Percentiles rank a stretch among this genome's conserved stretches.
Conservation (phyloP, 2,113 vertebrate genomes). For the Microtus pennsylvanicus region DNA sequence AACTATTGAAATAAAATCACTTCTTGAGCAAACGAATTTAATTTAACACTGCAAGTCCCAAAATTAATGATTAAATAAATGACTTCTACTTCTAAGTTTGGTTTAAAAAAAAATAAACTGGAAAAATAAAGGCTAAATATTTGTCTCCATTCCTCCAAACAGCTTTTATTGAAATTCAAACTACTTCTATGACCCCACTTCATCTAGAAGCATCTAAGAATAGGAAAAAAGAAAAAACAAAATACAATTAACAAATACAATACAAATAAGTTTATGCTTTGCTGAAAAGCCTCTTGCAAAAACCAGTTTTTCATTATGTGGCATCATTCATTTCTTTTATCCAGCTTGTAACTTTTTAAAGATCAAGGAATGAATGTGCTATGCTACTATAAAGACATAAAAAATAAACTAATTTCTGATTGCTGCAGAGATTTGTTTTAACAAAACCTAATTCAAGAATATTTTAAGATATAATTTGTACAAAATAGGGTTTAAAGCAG, state of each 20-base stretch:
- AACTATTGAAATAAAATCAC: background rate
- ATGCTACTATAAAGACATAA: constrained; percentile 15
- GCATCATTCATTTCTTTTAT: constrained; percentile 78
- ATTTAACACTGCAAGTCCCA: background rate
- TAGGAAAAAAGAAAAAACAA: constrained; percentile 26
- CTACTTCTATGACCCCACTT: constrained; percentile 33
- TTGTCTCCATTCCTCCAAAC: background rate
- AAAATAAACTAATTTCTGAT: background rate
- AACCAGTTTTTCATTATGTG: constrained; percentile 80
- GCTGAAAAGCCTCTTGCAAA: constrained; percentile 67
- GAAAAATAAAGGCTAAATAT: constrained; percentile 65
- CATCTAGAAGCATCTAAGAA: constrained; percentile 76
- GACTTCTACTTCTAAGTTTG: background rate
- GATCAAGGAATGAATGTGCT: constrained; percentile 8
- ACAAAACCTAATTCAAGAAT: constrained; percentile 16
- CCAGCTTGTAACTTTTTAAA: constrained; percentile 70
- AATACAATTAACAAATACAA: constrained; percentile 73
- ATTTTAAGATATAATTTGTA: constrained; percentile 48
- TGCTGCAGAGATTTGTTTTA: constrained; percentile 3
- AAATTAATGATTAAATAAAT: background rate
- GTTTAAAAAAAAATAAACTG: background rate
- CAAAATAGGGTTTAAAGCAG: constrained; percentile 8
- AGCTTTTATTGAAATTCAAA: constrained; percentile 55
- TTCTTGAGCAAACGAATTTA: background rate
- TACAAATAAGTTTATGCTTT: constrained; percentile 70